phyloP scores from a whole-genome alignment of 1,140 invertebrate genomes.

The Diplogasteroides magnus region DNA sequence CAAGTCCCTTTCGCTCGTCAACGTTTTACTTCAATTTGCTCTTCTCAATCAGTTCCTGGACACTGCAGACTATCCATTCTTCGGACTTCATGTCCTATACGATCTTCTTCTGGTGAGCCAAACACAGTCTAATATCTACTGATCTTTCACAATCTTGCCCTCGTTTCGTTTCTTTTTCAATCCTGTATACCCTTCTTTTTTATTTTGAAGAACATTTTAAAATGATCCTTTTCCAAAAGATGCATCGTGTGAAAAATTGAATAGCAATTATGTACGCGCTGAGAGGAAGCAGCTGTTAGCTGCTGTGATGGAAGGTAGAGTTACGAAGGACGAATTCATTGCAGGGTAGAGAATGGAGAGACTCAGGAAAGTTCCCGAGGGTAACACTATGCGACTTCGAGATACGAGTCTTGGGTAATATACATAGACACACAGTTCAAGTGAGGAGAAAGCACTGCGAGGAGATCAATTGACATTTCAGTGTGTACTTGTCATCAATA shows the following conservation, averaged over 20 bases:
- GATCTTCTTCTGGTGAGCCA: conserved; percentile 55
- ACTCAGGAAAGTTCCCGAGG: conserved; percentile 57
- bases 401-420: conserved; percentile 57
- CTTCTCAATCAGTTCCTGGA: conserved; percentile 61
- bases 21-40: conserved; percentile 61
- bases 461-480: conserved; percentile 26
- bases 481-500: conserved; percentile 53
- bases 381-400: conserved; percentile 59
- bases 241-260: conserved; percentile 2
- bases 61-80: conserved; percentile 59
- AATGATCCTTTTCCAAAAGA: not conserved
- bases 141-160: not conserved
- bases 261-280: conserved; percentile 10
- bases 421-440: conserved; percentile 57
- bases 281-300: conserved; percentile 9
- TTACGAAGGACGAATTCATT: conserved; percentile 7
- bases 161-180: not conserved
- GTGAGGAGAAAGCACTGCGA: conserved; percentile 26
- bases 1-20: conserved; percentile 48
- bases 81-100: conserved; percentile 60
- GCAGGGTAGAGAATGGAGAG: conserved; percentile 51
- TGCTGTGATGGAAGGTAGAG: not conserved
- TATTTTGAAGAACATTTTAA: no score
- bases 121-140: no score
- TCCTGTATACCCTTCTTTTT: no score